Evolutionary conservation across 2,888 invertebrate genomes (phyloP), one percentile per base, ranked within the genome.

Genomic region (Pseudoips prasinana): DNA sequence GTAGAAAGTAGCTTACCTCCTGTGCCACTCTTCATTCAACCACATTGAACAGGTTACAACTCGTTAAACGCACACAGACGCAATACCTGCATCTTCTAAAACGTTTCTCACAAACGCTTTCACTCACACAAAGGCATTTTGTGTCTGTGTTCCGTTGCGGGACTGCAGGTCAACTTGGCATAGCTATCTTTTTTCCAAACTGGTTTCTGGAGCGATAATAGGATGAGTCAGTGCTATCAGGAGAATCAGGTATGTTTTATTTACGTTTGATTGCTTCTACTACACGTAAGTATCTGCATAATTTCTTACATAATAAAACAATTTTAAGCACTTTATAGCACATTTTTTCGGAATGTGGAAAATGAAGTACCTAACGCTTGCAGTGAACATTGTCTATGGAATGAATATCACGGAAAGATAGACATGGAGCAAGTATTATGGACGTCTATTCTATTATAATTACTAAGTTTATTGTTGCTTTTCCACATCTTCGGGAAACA

Each of bases 1-100:
- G 78, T 87, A 87, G 87, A 87, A 87, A 87, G 86, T 85, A 82
- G 84, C 79, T 77, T 79, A 78, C 83, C 81, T 82, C 81, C 74
- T 80, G 75, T 66, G 73, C 81, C 74, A 78, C 79, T 85, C 84
- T 85, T 84, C 84, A 87, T 86, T 86, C 81, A 87, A 66, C 72
- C 69, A 72, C 69, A 67, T 61, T 61, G 77, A 84, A 85, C 87
- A 83, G 81, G 86, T 86, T 83, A 72, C 70, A 65, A 76, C 78
- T 78, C 61, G 80, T 67, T 73, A 50, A 55, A 72, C 76, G 39
- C 78, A 79, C 78, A 79, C 75, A 57, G 29, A 47, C 49, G 44
- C 38, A 60, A 29, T 49, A 27, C 33, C 30, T 41, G 48, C 47
- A 57, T 46, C 52, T 58, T 64, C 48, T 46, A 48, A 57, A 57